A percentile compares a stretch with the other conserved stretches of the same genome.
Conservation (phyloP, 2,888 invertebrate genomes). For the Limnephilus marmoratus region DNA sequence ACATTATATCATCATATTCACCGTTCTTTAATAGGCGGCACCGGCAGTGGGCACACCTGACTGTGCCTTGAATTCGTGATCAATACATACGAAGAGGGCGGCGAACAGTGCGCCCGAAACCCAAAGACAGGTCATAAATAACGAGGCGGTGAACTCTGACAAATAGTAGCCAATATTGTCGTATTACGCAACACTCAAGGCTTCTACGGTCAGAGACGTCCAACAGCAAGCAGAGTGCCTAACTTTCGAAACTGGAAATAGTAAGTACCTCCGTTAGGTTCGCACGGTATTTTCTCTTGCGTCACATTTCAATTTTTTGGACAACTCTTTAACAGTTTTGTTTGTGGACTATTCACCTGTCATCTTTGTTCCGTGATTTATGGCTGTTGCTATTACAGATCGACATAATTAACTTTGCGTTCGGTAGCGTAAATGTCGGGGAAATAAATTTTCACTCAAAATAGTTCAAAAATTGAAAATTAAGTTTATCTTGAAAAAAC, state of each 20-base stretch:
- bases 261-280: constrained; percentile 13
- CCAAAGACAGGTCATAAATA: constrained; percentile 42
- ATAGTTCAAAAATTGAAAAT: too few species aligned
- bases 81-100: not conserved
- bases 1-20: not conserved
- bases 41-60: constrained; percentile 11
- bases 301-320: not conserved
- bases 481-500: too few species aligned
- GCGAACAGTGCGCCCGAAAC: constrained; percentile 28
- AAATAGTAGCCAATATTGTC: constrained; percentile 37
- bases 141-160: constrained; percentile 46
- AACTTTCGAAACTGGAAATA: constrained; percentile 55
- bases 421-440: not conserved
- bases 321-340: not conserved
- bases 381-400: not conserved
- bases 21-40: constrained; percentile 7
- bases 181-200: constrained; percentile 15
- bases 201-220: constrained; percentile 37
- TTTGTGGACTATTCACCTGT: not conserved
- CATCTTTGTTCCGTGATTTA: not conserved
- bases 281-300: constrained; percentile 46
- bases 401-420: not conserved
- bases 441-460: too few species aligned
- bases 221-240: not conserved
- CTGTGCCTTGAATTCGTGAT: constrained; percentile 1